Percentiles rank a stretch among this genome's conserved stretches.
phyloP scores from a whole-genome alignment of 2,888 invertebrate species.

The Subacronicta megacephala region DNA sequence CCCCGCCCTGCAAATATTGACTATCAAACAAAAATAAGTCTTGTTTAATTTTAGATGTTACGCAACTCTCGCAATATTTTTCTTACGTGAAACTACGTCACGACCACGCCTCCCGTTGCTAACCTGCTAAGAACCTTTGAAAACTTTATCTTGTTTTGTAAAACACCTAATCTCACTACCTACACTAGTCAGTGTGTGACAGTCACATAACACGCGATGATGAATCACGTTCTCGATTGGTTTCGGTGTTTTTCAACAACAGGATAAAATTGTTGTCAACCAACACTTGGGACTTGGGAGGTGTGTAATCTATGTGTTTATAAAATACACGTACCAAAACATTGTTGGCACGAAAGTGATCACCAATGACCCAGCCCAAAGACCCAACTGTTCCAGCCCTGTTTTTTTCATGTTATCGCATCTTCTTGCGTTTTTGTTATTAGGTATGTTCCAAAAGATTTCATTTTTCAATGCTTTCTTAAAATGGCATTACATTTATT shows the following conservation, averaged over 20 bases:
- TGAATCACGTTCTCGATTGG: conserved; percentile 30
- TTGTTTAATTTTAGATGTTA: conserved; percentile 62
- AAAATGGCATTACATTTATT: conserved; percentile 3
- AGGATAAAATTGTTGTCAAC: conserved; percentile 28
- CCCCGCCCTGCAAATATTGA: conserved; percentile 27
- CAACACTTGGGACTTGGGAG: conserved; percentile 11
- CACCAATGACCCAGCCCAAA: no score
- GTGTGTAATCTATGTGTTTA: conserved; percentile 25
- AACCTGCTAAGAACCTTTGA: conserved; percentile 55
- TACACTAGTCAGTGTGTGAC: conserved; percentile 19
- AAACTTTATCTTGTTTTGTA: conserved; percentile 60
- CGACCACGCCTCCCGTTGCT: conserved; percentile 82
- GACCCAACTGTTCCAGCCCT: not conserved
- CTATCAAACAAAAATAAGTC: conserved; percentile 41
- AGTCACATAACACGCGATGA: conserved; percentile 33
- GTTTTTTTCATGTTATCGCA: not conserved
- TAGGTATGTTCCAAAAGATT: conserved; percentile 2
- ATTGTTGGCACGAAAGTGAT: not conserved
- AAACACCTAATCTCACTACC: conserved; percentile 42
- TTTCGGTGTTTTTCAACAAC: conserved; percentile 19
- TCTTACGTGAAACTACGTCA: conserved; percentile 74
- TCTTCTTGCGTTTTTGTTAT: not conserved
- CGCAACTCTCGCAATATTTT: conserved; percentile 67
- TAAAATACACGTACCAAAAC: conserved; percentile 20
- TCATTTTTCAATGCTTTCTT: conserved; percentile 7